phyloP scores from a whole-genome alignment of 2,113 vertebrate species.

The Sander vitreus region DNA sequence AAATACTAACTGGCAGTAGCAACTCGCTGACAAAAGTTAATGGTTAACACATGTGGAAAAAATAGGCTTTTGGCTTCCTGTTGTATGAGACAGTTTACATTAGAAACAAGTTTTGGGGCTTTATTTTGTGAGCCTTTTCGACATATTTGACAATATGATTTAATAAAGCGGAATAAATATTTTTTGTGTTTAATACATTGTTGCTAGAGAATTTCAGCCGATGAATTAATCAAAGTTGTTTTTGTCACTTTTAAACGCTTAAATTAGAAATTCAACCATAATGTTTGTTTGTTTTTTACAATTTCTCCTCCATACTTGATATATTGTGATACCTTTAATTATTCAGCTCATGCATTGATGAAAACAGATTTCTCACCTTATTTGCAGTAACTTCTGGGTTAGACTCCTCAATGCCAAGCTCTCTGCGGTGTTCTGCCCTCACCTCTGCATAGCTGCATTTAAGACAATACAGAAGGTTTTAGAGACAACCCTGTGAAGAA shows the following conservation, averaged over 20 bases:
- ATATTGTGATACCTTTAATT: background rate
- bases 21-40: conserved; percentile 1
- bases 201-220: background rate
- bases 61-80: background rate
- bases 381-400: conserved; percentile 90
- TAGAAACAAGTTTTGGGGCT: background rate
- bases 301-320: background rate
- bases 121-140: background rate
- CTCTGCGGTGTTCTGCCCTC: conserved; percentile 92
- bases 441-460: conserved; percentile 94
- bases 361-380: conserved; percentile 86
- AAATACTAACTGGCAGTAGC: background rate
- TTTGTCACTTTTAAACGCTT: background rate
- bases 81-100: background rate
- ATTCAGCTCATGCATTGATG: background rate
- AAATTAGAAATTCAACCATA: background rate
- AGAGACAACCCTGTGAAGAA: background rate
- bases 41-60: background rate
- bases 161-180: background rate
- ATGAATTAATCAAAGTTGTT: background rate
- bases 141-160: background rate
- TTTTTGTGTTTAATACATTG: background rate
- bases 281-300: background rate
- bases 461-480: background rate
- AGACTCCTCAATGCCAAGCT: conserved; percentile 95